Evolutionary conservation across 2,888 invertebrate species (phyloP), one percentile per base, ranked within the genome.

Genomic region (Temnothorax unifasciatus): DNA sequence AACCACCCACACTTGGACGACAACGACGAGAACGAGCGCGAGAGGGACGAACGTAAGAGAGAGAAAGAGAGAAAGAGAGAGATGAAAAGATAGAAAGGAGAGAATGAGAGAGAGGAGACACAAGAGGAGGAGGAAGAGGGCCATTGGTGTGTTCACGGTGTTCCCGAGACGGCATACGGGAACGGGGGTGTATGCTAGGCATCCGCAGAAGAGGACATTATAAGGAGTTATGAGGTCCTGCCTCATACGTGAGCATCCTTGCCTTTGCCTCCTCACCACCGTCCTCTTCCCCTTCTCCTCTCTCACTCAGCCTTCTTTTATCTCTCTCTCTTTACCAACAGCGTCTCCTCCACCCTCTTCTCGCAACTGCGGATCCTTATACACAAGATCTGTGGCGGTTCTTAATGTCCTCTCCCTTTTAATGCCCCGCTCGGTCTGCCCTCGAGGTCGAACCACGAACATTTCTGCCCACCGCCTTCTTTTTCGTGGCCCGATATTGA

Each of bases 201-300:
- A 94, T 94, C 93, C 93, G 91, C 93, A 92, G 93, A 94, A 94
- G 94, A 94, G 94, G 94, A 94, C 94, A 94, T 94, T 94, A 94
- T 93, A 94, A 94, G 93, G 94, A 94, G 93, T 94, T 94, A 94
- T 94, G 94, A 94, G 94, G 94, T 94, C 93, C 94, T 94, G 94
- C 92, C 91, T 94, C 93, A 94, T 94, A 94, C 94, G 94, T 93
- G 94, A 93, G 92, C 92, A 92, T 93, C 93, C 91, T 92, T 90
- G 90, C 90, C 91, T 90, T 90, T 90, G 87, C 90, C 91, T 89
- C 90, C 86, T 89, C 85, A 85, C 84, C 84, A 83, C 63, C 54
- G 75, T 76, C 59, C 88, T 87, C 86, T 83, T 83, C 88, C 86
- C 84, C 84, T 84, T 89, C 87, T 86, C 90, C 88, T 69, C 82